Evolutionary conservation across 2,113 vertebrate species (phyloP).

Genomic region (Salvelinus alpinus): DNA sequence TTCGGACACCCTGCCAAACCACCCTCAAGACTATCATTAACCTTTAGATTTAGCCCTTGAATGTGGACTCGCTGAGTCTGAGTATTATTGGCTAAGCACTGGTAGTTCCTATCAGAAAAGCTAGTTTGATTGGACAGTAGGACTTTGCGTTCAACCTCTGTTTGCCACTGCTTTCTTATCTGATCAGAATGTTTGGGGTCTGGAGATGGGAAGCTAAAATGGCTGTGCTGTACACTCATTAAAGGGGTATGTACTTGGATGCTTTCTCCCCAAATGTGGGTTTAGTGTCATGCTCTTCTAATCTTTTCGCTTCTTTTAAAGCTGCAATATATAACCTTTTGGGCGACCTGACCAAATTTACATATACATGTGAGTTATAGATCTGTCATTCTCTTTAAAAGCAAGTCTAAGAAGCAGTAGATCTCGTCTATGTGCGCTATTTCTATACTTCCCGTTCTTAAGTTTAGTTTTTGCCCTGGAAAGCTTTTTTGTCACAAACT

Average conservation of each 20-base stretch:
- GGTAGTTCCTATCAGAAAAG: neutral
- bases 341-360: no score
- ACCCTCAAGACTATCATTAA: conserved; percentile 36
- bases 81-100: conserved; percentile 11
- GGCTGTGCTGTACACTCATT: neutral
- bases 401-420: no score
- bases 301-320: neutral
- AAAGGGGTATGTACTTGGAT: neutral
- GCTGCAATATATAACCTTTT: no score
- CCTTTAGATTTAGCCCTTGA: conserved; percentile 33
- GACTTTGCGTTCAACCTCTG: neutral
- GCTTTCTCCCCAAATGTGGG: neutral
- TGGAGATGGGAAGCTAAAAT: neutral
- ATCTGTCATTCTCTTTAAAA: no score
- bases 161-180: neutral
- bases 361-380: no score
- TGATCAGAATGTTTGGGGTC: neutral
- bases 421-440: no score
- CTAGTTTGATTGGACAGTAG: neutral
- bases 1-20: conserved; percentile 11
- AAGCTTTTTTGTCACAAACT: no score
- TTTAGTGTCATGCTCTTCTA: neutral
- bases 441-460: no score
- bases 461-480: no score
- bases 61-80: neutral